A percentile compares a stretch with the other conserved stretches of the same genome.
phyloP scores from a whole-genome alignment of 2,113 vertebrate genomes.

The Oreotragus oreotragus region DNA sequence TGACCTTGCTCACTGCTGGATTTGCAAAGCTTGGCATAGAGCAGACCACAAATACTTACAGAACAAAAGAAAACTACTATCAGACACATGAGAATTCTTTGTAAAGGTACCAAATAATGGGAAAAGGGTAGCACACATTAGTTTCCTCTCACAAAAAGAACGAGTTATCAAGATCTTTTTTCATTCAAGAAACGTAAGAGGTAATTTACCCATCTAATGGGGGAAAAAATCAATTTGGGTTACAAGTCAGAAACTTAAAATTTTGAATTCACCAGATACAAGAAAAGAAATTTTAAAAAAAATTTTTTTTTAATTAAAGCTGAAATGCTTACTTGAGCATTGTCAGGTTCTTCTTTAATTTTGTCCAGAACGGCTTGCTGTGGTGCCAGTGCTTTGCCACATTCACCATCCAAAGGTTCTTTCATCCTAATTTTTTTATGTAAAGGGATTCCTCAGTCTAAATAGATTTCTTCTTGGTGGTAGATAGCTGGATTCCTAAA shows the following conservation, averaged over 20 bases:
- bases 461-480: slow-evolving; percentile 80
- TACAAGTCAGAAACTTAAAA: slow-evolving; percentile 26
- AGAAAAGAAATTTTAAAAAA: accelerated
- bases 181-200: slow-evolving; percentile 17
- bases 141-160: not conserved
- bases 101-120: not conserved
- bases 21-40: not conserved
- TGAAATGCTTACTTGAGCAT: slow-evolving; percentile 81
- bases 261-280: not conserved
- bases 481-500: slow-evolving; percentile 80
- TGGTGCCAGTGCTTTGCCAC: slow-evolving; percentile 85
- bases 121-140: not conserved
- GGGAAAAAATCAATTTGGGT: not conserved
- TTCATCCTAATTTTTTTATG: slow-evolving; percentile 88
- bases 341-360: slow-evolving; percentile 94
- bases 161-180: not conserved
- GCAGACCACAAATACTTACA: not conserved
- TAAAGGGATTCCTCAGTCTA: slow-evolving; percentile 77
- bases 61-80: not conserved
- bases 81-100: not conserved
- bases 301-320: not conserved
- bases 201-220: not conserved
- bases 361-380: slow-evolving; percentile 80
- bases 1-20: not conserved
- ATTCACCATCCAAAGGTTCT: slow-evolving; percentile 91